A percentile compares a stretch with the other conserved stretches of the same genome.
Evolutionary conservation across 2,888 invertebrate genomes (phyloP).

Genomic region (Oxyteleia sp.): DNA sequence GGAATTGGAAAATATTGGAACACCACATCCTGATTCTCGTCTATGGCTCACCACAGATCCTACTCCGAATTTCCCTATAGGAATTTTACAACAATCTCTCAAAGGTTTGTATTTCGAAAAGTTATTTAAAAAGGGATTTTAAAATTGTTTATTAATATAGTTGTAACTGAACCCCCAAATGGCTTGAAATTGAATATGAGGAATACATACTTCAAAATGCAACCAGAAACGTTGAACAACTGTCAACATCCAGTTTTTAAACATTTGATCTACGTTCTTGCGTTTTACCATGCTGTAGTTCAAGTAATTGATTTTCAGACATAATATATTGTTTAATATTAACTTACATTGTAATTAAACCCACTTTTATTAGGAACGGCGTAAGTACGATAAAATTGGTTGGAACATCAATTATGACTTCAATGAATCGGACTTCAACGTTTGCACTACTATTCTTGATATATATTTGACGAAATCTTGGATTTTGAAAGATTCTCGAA

Average conservation of each 20-base stretch:
- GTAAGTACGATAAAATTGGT: conserved; percentile 97
- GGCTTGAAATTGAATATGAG: conserved; percentile 95
- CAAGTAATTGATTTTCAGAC: conserved; percentile 91
- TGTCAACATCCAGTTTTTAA: conserved; percentile 94
- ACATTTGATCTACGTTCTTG: conserved; percentile 94
- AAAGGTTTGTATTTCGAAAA: conserved; percentile 90
- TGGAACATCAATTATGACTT: conserved; percentile 98
- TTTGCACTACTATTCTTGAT: conserved; percentile 94
- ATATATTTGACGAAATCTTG: conserved; percentile 93
- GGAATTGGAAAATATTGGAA: conserved; percentile 92
- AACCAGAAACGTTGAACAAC: conserved; percentile 91
- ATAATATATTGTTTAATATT: too few relatives aligned
- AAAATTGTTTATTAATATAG: conserved; percentile 87
- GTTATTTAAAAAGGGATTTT: too few relatives aligned
- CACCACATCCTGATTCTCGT: conserved; percentile 96
- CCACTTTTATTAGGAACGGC: conserved; percentile 90
- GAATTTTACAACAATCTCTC: conserved; percentile 94
- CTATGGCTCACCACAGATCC: conserved; percentile 98
- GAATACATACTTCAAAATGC: conserved; percentile 96
- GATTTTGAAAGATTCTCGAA: conserved; percentile 89
- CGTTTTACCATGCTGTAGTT: conserved; percentile 97
- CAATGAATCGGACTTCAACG: conserved; percentile 96
- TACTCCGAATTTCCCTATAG: conserved; percentile 95
- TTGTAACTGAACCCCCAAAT: conserved; percentile 97
- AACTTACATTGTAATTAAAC: too few relatives aligned